Percentiles rank a stretch among this genome's conserved stretches.
Conservation (phyloP, 2,797 vertebrate genomes). For the Arnoldichthys spilopterus region DNA sequence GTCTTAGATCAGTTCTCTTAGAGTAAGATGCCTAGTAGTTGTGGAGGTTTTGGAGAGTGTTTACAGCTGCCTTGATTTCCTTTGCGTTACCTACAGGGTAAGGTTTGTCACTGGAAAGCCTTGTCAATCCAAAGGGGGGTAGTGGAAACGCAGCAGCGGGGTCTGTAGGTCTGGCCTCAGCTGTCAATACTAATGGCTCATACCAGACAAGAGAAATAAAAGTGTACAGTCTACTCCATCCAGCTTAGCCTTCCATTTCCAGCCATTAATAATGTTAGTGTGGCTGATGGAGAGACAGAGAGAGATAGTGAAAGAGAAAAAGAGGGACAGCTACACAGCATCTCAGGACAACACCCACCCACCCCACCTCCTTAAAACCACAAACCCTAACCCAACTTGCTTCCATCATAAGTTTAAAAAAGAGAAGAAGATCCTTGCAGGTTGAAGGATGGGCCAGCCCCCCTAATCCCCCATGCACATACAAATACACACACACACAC, state of each 20-base stretch:
- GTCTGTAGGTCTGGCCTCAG: slow-evolving; percentile 64
- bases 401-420: slow-evolving; percentile 36
- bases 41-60: slow-evolving; percentile 70
- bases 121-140: slow-evolving; percentile 42
- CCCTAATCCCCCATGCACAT: slow-evolving; percentile 25
- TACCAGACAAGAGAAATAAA: slow-evolving; percentile 55
- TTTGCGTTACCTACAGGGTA: slow-evolving; percentile 58
- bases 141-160: slow-evolving; percentile 20
- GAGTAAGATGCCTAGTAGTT: slow-evolving; percentile 55
- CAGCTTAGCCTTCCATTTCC: slow-evolving; percentile 49
- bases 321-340: slow-evolving; percentile 70
- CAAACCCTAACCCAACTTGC: slow-evolving; percentile 23
- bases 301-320: slow-evolving; percentile 3
- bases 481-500: slow-evolving; percentile 27
- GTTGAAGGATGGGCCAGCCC: slow-evolving; percentile 24
- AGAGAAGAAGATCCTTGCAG: slow-evolving; percentile 27
- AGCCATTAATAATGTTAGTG: slow-evolving; percentile 70
- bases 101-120: slow-evolving; percentile 61
- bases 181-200: slow-evolving; percentile 65
- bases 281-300: slow-evolving; percentile 63
- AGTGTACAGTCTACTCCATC: slow-evolving; percentile 66
- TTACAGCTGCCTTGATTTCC: slow-evolving; percentile 63
- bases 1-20: slow-evolving; percentile 17
- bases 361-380: neutral
- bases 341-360: slow-evolving; percentile 77